Evolutionary conservation across 2,113 vertebrate species (phyloP).

Genomic region (Beaufortia kweichowensis): DNA sequence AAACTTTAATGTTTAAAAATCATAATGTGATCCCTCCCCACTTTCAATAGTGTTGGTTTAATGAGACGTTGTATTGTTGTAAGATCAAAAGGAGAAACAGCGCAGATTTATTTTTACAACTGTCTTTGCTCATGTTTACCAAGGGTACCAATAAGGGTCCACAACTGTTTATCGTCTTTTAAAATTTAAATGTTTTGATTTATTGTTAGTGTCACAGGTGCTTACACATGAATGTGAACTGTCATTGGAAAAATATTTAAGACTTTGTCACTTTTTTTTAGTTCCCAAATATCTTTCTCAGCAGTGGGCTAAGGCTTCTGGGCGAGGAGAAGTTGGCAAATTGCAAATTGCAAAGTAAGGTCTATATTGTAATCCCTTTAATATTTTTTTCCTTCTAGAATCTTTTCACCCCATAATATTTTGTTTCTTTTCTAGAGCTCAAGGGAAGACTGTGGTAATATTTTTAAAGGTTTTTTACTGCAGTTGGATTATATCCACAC

Average conservation of each 20-base stretch:
- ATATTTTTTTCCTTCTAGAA: background rate
- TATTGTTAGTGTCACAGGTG: background rate
- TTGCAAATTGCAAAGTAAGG: constrained; percentile 93
- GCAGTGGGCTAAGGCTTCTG: constrained; percentile 92
- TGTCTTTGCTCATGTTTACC: no score
- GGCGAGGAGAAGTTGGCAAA: constrained; percentile 95
- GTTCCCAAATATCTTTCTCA: constrained; percentile 84
- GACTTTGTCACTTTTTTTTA: constrained; percentile 45
- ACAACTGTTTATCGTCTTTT: no score
- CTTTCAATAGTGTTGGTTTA: no score
- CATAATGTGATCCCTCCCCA: no score
- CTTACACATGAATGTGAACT: background rate
- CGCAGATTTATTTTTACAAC: no score
- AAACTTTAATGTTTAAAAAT: no score
- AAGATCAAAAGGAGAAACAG: no score
- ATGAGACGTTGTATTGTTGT: no score
- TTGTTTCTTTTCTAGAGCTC: constrained; percentile 63
- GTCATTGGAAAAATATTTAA: background rate
- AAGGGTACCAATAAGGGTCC: no score
- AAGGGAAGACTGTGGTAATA: constrained; percentile 75
- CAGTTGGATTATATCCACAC: background rate
- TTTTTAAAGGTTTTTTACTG: background rate
- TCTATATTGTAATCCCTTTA: background rate
- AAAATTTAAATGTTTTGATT: background rate
- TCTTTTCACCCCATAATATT: background rate